phyloP scores from a whole-genome alignment of 2,113 vertebrate species.

The Dolichallabes microphthalmus region DNA sequence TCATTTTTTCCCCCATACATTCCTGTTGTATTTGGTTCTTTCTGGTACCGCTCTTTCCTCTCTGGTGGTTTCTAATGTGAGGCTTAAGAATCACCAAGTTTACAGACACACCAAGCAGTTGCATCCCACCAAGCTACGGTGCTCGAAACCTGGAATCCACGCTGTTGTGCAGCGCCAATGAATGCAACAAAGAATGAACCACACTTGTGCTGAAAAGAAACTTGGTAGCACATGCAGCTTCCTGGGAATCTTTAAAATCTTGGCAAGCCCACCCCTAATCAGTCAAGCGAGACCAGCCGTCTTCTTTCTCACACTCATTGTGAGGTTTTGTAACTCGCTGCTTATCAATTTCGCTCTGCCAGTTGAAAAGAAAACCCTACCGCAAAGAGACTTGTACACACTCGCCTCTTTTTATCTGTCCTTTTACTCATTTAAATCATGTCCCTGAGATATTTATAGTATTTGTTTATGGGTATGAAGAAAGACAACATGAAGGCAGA shows the following conservation, averaged over 20 bases:
- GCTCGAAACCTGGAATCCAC: not conserved
- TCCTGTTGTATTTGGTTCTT: slow-evolving; percentile 18
- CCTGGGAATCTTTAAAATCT: not conserved
- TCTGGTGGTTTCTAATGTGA: not conserved
- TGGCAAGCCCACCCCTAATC: slow-evolving; percentile 12
- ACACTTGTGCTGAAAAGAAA: not conserved
- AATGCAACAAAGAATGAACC: not conserved
- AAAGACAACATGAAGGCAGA: not conserved
- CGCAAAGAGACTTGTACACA: slow-evolving; percentile 10
- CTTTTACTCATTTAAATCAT: not conserved
- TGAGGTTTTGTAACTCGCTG: slow-evolving; percentile 15
- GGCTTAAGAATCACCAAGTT: not conserved
- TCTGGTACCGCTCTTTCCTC: slow-evolving; percentile 16
- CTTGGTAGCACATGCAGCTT: not conserved
- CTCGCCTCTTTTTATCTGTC: not conserved
- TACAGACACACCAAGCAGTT: slow-evolving; percentile 10
- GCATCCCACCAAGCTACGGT: slow-evolving; percentile 17
- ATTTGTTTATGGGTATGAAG: not conserved
- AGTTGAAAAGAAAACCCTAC: not conserved
- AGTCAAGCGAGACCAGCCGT: not conserved
- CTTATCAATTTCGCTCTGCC: slow-evolving; percentile 24
- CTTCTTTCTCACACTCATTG: slow-evolving; percentile 30
- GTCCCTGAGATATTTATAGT: not conserved
- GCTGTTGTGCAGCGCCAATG: not conserved
- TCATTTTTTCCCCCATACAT: slow-evolving; percentile 9